A percentile compares a stretch with the other conserved stretches of the same genome.
Evolutionary conservation across 2,888 invertebrate genomes (phyloP).

Genomic region (Spilosoma lubricipeda): DNA sequence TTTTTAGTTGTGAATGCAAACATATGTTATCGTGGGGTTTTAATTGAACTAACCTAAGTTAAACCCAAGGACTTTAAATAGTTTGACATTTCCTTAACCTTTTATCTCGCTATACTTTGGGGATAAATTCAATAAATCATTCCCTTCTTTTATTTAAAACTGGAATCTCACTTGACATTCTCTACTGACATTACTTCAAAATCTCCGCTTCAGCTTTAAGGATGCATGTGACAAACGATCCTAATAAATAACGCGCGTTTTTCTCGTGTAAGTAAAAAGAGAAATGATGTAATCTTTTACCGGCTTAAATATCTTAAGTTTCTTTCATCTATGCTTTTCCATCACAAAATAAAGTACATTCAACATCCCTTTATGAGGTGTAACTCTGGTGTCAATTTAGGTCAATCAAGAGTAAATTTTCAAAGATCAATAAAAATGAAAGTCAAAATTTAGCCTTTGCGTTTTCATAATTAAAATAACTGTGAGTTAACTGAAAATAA

Average conservation of each 20-base stretch:
- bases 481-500: conserved; percentile 10
- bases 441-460: neutral
- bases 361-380: neutral
- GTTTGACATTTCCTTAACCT: too few relatives aligned
- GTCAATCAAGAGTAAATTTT: too few relatives aligned
- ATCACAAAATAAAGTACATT: neutral
- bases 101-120: too few relatives aligned
- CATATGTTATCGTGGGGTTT: too few relatives aligned
- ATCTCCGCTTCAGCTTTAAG: neutral
- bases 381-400: neutral
- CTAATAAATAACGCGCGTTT: neutral
- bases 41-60: too few relatives aligned
- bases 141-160: neutral
- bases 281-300: conserved; percentile 2
- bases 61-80: too few relatives aligned
- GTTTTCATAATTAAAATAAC: neutral
- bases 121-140: too few relatives aligned
- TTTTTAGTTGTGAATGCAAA: too few relatives aligned
- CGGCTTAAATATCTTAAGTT: neutral
- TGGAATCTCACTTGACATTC: neutral
- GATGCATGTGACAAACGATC: neutral
- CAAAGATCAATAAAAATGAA: neutral
- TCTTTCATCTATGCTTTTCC: neutral
- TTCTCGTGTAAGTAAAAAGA: conserved; percentile 1
- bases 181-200: neutral